Base-by-base conservation (phyloP, 2,797 vertebrate genomes). In the Rousettus madagascariensis region DNA sequence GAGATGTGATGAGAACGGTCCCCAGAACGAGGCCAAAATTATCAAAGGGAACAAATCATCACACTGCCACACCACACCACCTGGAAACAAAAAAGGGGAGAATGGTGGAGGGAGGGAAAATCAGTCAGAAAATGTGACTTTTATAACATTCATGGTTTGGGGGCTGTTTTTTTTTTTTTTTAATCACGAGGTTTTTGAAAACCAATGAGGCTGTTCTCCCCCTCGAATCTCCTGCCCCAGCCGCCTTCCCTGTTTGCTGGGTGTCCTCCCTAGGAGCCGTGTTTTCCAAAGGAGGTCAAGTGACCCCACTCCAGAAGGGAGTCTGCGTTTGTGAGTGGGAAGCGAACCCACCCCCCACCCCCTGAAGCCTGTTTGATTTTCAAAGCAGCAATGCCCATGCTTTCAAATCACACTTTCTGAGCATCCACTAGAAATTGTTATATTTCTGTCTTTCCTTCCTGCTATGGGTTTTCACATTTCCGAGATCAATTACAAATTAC, bases 381-480 rank as follows among this genome's bases (percentile, higher is more conserved):
- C 97, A 97, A 96, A 97, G 95, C 95, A 49, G 90, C 0, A 0
- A 94, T 63, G 91, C 94, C 94, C 88, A 69, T 30, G 1, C 80
- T 97, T 98, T 97, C 97, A 96, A 97, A 97, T 88, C 97, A 85
- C 17, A 5, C 78, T 96, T 97, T 97, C 97, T 94, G 96, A 97
- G 89, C 94, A 95, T 97, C 94, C 96, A 93, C 93, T 77, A 95
- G 91, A 98, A 97, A 98, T n/a, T 94, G 90, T 93, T 97, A 92
- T 57, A 85, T 94, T 95, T 97, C 86, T 97, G 88, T 90, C 84
- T 96, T 94, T 97, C 96, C 96, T 97, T 96, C 97, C 96, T 92
- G 93, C 95, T 94, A 87, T 8, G 78, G 95, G 91, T 96, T 78
- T 90, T 87, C 96, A 95, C 96, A 69, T 95, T 97, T 94, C 97